These are phyloP conservation scores for Drosophila neocordata DNA, from an alignment of 1,140 invertebrate genomes.

Conservation along the genomic window DNA sequence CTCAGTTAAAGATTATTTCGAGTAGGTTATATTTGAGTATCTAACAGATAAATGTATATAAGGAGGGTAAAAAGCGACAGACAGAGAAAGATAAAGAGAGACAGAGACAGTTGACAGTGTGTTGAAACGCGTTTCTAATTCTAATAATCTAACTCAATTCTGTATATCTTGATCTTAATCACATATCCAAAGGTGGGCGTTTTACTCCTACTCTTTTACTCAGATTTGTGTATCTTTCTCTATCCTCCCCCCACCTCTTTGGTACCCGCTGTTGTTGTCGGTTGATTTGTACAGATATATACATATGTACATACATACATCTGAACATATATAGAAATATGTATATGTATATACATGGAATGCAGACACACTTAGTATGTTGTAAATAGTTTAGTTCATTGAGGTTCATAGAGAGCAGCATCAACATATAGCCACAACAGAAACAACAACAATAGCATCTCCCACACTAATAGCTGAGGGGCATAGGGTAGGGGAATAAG, in stretches of 20 bases:
- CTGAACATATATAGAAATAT: too few species aligned
- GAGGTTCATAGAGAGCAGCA: constrained; percentile 3
- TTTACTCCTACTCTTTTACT: too few species aligned
- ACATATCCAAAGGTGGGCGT: background rate
- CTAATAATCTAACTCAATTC: background rate
- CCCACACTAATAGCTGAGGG: constrained; percentile 41
- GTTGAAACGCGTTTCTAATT: background rate
- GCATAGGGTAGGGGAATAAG: constrained; percentile 1
- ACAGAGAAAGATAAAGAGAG: background rate
- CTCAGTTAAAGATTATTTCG: background rate
- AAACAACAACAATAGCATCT: constrained; percentile 8
- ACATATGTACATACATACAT: too few species aligned
- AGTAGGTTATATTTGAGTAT: background rate
- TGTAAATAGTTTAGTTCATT: constrained; percentile 12
- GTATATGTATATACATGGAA: background rate
- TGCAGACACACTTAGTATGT: constrained; percentile 6
- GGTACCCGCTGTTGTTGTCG: too few species aligned
- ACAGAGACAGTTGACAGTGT: background rate
- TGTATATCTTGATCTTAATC: constrained; percentile 1
- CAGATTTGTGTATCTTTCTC: background rate
- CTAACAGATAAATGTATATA: too few species aligned
- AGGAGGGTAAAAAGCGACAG: background rate
- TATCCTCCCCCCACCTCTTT: background rate
- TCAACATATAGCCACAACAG: background rate
- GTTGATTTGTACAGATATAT: too few species aligned